Evolutionary conservation across 2,797 vertebrate species (phyloP).

Genomic region (Argyrosomus regius): DNA sequence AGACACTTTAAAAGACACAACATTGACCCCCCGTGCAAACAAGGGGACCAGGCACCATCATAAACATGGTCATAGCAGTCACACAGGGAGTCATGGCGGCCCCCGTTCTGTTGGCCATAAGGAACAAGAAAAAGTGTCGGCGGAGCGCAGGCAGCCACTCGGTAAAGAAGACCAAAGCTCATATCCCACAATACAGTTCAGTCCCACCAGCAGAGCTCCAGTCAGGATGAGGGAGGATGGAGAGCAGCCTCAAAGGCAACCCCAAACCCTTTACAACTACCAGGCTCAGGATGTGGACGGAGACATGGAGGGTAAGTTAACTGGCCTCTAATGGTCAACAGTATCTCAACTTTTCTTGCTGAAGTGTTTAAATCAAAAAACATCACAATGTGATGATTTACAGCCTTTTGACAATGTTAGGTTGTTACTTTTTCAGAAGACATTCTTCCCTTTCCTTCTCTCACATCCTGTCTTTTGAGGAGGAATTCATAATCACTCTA

Average conservation of each 20-base stretch:
- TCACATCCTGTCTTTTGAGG: constrained; percentile 70
- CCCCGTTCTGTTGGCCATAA: constrained; percentile 21
- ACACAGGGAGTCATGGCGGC: neutral
- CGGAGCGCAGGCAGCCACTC: constrained; percentile 3
- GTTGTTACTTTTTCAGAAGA: constrained; percentile 30
- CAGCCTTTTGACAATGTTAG: constrained; percentile 19
- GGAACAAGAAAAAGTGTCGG: constrained; percentile 29
- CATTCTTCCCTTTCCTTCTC: constrained; percentile 41
- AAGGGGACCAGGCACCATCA: constrained; percentile 42
- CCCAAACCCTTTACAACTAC: constrained; percentile 75
- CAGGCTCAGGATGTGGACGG: constrained; percentile 72
- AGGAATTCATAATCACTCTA: constrained; percentile 69
- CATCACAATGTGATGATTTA: constrained; percentile 29
- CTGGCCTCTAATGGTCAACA: neutral
- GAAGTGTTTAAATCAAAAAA: constrained; percentile 1
- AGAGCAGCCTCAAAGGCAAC: constrained; percentile 74
- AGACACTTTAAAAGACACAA: constrained; percentile 42
- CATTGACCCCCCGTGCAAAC: constrained; percentile 21
- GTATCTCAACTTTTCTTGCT: neutral
- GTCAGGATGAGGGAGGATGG: constrained; percentile 75
- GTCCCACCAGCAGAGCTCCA: constrained; percentile 79
- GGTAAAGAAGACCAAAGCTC: constrained; percentile 51
- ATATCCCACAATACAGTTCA: constrained; percentile 79
- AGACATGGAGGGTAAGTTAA: constrained; percentile 75
- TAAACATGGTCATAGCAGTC: constrained; percentile 44